Conservation (phyloP, 2,797 vertebrate genomes). For the Lacerta viridis region DNA sequence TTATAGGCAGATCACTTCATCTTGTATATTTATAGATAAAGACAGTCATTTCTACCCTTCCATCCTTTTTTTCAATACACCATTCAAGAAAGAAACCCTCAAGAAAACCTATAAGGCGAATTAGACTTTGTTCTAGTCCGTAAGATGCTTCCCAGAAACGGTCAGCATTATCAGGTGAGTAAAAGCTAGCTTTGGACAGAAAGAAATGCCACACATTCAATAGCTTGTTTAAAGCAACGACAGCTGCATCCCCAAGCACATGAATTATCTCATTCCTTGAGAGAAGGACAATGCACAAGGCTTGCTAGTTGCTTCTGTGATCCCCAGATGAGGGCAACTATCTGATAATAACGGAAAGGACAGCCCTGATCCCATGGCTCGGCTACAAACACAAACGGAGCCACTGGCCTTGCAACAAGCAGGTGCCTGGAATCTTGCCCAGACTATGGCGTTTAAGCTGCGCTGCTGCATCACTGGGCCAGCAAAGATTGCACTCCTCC, state of each 20-base stretch:
- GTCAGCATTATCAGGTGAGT: too few relatives aligned
- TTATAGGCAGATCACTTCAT: not conserved
- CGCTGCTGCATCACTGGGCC: not conserved
- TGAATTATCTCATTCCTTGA: constrained; percentile 5
- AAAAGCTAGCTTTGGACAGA: too few relatives aligned
- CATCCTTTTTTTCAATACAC: too few relatives aligned
- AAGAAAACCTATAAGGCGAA: too few relatives aligned
- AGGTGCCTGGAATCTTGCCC: not conserved
- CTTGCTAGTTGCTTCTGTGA: not conserved
- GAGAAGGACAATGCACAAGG: not conserved
- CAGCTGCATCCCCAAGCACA: not conserved
- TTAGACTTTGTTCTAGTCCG: too few relatives aligned
- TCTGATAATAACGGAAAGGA: not conserved
- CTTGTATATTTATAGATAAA: too few relatives aligned
- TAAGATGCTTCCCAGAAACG: too few relatives aligned
- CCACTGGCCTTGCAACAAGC: not conserved
- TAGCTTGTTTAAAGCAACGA: constrained; percentile 1
- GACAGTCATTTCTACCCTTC: too few relatives aligned
- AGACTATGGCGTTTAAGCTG: not conserved
- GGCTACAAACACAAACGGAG: not conserved
- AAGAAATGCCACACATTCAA: too few relatives aligned
- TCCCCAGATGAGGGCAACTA: not conserved
- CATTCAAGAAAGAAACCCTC: too few relatives aligned
- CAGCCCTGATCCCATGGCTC: not conserved
- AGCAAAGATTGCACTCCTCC: not conserved